Conservation (phyloP, 1,140 invertebrate genomes). For the Drosophila subobscura region DNA sequence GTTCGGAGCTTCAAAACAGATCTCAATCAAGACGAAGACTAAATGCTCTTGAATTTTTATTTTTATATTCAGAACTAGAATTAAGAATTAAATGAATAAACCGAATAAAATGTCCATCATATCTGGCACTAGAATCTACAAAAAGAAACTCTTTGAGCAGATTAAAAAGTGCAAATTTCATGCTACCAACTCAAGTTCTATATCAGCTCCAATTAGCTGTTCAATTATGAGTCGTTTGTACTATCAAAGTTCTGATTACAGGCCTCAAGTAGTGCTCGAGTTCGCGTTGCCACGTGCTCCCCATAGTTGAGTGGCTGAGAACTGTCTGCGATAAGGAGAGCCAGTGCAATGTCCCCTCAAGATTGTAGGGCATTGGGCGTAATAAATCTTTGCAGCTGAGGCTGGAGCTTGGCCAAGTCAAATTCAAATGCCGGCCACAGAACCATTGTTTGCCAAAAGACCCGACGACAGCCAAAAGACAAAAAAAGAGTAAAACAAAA, state of each 20-base stretch:
- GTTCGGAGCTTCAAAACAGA: background rate
- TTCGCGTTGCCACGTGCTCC: conserved; percentile 18
- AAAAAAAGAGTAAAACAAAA: background rate
- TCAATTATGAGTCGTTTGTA: conserved; percentile 32
- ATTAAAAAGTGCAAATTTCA: too few species aligned
- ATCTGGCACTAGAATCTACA: background rate
- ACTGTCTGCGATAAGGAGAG: conserved; percentile 13
- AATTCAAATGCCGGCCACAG: conserved; percentile 60
- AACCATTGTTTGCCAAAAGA: conserved; percentile 70
- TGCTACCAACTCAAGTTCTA: background rate
- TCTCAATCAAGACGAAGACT: conserved; percentile 1
- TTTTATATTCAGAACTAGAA: background rate
- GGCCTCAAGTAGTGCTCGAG: background rate
- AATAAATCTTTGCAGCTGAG: conserved; percentile 64
- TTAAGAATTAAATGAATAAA: background rate
- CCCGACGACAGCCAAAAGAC: conserved; percentile 6
- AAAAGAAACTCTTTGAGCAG: too few species aligned
- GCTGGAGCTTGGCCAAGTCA: conserved; percentile 47
- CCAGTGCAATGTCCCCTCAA: conserved; percentile 20
- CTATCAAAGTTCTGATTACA: conserved; percentile 26
- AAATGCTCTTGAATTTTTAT: conserved; percentile 22
- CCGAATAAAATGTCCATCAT: background rate
- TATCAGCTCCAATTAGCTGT: conserved; percentile 28
- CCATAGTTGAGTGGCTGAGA: conserved; percentile 4
- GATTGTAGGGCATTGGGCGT: conserved; percentile 52